Base-by-base conservation (phyloP, 2,888 invertebrate genomes). In the Conomelus anceps region DNA sequence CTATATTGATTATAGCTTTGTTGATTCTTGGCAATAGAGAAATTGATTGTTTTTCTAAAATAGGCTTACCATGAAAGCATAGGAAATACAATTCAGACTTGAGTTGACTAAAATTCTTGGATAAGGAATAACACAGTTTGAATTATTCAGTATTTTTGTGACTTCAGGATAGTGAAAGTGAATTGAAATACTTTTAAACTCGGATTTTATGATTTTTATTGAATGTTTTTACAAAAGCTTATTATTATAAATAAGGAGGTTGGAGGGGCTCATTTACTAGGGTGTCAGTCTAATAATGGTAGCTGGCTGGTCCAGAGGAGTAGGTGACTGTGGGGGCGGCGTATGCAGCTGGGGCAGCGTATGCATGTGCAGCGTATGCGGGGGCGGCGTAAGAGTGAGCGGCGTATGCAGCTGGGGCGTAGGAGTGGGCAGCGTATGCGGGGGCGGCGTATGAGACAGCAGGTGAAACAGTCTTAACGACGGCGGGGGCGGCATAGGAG, bases 401-500 rank as follows among this genome's bases (percentile, higher is more conserved):
- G 17, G 89, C 24, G 29, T 22, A 9, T 13, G 89, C 89, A 22
- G 90, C 63, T n/a, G 90, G 86, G 20, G 90, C 90, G 86, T 91
- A 89, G 26, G 85, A 29, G 13, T 89, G 23, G 22, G 85, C 26
- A 86, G 89, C 90, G 34, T 34, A 34, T 34, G 34, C 34, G 34
- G 34, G 34, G 13, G 34, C 34, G 34, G 63, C 63, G 63, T 63
- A 24, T 87, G 89, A 87, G 63, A 87, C 34, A 41, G 89, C 90
- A 22, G 90, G 90, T 63, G 90, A 34, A 6, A 90, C 90, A 26
- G 90, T 90, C 88, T 88, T 89, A 88, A 89, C 41, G 34, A 88
- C 89, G 88, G 91, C 89, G 85, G 91, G 90, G 88, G 90, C 89
- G 91, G 90, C 90, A 87, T 88, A 85, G 87, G 87, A 88, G 20